Percentiles rank a stretch among this genome's conserved stretches.
These are phyloP conservation scores for Haliclona indistincta DNA, from an alignment of 37 sponge, comb jelly and placozoan species.

Conservation along the genomic window DNA sequence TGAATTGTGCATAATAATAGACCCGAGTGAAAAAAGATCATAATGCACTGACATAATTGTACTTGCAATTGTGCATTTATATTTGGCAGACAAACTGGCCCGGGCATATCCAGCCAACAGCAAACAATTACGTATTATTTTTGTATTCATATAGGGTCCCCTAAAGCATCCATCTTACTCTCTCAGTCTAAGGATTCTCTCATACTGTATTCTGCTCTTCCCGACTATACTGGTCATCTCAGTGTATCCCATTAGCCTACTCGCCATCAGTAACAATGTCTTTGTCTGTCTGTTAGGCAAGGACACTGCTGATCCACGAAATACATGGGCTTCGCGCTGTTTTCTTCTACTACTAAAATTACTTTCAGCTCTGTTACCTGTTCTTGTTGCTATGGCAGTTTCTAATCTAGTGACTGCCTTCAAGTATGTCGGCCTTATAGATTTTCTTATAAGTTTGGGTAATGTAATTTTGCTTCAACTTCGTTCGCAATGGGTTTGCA, in stretches of 20 bases:
- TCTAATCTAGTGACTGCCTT: constrained; percentile 73
- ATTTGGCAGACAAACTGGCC: too few species aligned
- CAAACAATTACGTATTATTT: too few species aligned
- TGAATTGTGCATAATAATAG: too few species aligned
- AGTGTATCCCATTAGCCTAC: constrained; percentile 60
- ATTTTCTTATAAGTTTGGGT: constrained; percentile 53
- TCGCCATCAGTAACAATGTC: constrained; percentile 65
- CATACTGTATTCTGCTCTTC: constrained; percentile 76
- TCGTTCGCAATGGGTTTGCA: constrained; percentile 34
- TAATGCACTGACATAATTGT: too few species aligned
- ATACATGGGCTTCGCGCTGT: neutral
- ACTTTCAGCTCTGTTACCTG: constrained; percentile 48
- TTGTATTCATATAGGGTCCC: too few species aligned
- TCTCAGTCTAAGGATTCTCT: constrained; percentile 36
- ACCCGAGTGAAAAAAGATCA: too few species aligned
- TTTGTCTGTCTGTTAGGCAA: constrained; percentile 44
- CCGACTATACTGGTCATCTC: constrained; percentile 80
- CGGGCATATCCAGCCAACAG: too few species aligned
- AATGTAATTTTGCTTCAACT: constrained; percentile 46
- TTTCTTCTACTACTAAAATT: constrained; percentile 41
- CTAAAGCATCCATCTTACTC: too few species aligned
- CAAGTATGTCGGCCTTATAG: constrained; percentile 70
- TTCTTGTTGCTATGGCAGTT: constrained; percentile 64
- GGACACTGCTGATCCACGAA: constrained; percentile 33
- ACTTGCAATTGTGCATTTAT: too few species aligned